These are phyloP conservation scores for Therioaphis trifolii DNA, from an alignment of 2,888 invertebrate genomes.

Conservation along the genomic window DNA sequence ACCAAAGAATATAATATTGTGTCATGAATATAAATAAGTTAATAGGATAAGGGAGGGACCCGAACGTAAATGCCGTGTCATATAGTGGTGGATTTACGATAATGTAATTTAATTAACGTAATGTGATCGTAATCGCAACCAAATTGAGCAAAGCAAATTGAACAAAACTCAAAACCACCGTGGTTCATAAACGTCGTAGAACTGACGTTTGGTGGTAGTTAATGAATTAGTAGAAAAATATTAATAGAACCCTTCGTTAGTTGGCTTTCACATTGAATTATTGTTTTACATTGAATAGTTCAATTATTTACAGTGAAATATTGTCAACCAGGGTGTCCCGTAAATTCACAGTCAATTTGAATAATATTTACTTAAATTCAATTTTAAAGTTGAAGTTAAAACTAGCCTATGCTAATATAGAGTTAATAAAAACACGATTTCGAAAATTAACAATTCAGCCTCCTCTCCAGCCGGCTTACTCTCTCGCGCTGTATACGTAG, in stretches of 20 bases:
- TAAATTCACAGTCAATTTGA: too few relatives aligned
- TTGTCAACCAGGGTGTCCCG: too few relatives aligned
- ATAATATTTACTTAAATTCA: too few relatives aligned
- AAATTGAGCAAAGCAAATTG: slow-evolving; percentile 6
- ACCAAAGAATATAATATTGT: slow-evolving; percentile 31
- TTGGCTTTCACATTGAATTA: too few relatives aligned
- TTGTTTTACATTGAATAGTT: not conserved
- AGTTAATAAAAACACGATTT: not conserved
- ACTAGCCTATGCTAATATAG: not conserved
- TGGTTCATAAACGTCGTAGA: too few relatives aligned
- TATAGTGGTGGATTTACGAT: not conserved
- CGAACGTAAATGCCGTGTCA: not conserved
- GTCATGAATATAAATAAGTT: slow-evolving; percentile 38
- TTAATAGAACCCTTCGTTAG: not conserved
- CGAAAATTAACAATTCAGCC: not conserved
- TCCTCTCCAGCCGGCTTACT: too few relatives aligned
- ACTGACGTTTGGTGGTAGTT: not conserved
- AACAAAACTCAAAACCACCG: too few relatives aligned
- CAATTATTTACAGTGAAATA: not conserved
- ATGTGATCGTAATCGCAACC: not conserved
- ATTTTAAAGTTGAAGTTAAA: not conserved
- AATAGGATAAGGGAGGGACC: not conserved
- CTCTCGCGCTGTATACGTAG: not conserved
- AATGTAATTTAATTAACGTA: slow-evolving; percentile 20
- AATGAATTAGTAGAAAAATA: not conserved